Evolutionary conservation across 2,113 vertebrate genomes (phyloP).

Genomic region (Panthera uncia): DNA sequence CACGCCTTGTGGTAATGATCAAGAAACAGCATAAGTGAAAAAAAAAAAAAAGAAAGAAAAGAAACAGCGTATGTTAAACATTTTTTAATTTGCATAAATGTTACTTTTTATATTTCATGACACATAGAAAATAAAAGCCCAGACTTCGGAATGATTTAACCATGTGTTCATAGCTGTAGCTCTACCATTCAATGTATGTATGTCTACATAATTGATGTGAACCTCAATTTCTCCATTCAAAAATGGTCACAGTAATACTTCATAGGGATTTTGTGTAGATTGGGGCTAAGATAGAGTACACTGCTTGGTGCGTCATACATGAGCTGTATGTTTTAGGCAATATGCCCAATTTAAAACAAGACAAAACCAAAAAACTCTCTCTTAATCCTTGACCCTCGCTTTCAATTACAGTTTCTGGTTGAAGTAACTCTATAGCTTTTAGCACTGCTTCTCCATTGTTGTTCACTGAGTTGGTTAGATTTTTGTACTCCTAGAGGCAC

Average conservation of each 20-base stretch:
- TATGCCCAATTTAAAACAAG: not conserved
- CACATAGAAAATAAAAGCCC: not conserved
- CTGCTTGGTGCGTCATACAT: not conserved
- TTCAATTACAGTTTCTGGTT: not conserved
- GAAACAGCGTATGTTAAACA: not conserved
- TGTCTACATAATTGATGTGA: not conserved
- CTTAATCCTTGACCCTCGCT: not conserved
- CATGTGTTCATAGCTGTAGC: not conserved
- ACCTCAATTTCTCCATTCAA: not conserved
- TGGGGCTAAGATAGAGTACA: not conserved
- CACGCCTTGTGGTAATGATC: not conserved
- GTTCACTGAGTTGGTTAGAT: not conserved
- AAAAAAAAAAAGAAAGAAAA: not conserved
- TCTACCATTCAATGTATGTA: not conserved
- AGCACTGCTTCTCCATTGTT: not conserved
- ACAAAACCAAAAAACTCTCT: not conserved
- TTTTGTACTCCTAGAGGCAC: not conserved
- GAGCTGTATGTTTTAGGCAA: not conserved
- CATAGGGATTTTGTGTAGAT: not conserved
- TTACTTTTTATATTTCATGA: not conserved
- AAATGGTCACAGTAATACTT: not conserved
- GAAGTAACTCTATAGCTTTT: not conserved
- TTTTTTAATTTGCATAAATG: not conserved
- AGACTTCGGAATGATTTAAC: not conserved
- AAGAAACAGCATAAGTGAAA: not conserved